Evolutionary conservation across 2,888 invertebrate genomes (phyloP).

Genomic region (Lithosia quadra): DNA sequence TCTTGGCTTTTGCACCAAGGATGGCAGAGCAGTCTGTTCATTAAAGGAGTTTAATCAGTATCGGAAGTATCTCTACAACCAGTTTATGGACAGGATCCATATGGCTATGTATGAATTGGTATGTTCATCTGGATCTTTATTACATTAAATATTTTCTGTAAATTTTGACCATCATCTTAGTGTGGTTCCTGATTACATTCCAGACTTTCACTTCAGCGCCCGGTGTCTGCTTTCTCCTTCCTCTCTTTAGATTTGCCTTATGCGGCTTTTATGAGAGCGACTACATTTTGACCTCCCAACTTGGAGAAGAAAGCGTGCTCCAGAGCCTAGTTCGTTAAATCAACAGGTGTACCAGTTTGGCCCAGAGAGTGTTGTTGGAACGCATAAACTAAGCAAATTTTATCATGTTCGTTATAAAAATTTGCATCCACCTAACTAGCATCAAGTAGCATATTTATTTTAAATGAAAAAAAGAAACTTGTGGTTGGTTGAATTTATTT

Average conservation of each 20-base stretch:
- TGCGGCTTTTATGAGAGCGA: neutral
- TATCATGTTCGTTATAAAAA: neutral
- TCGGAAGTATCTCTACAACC: constrained; percentile 87
- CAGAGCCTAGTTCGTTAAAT: too few relatives aligned
- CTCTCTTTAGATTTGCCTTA: neutral
- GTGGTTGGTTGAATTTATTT: neutral
- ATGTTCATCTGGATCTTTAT: constrained; percentile 33
- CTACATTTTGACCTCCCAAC: neutral
- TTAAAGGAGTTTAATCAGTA: constrained; percentile 89
- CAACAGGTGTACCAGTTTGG: too few relatives aligned
- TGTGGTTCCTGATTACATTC: too few relatives aligned
- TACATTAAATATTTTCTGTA: neutral
- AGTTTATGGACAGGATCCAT: constrained; percentile 85
- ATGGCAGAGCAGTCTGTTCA: constrained; percentile 88
- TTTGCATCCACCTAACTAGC: neutral
- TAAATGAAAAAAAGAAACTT: neutral
- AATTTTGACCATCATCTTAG: neutral
- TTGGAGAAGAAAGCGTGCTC: neutral
- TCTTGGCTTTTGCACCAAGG: constrained; percentile 86
- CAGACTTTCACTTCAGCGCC: too few relatives aligned
- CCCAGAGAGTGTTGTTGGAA: neutral
- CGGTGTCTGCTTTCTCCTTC: neutral
- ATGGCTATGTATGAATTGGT: constrained; percentile 76
- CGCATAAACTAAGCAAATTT: neutral
- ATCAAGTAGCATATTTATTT: neutral